A percentile compares a stretch with the other conserved stretches of the same genome.
phyloP scores from a whole-genome alignment of 2,888 invertebrate genomes.

The Machimus atricapillus region DNA sequence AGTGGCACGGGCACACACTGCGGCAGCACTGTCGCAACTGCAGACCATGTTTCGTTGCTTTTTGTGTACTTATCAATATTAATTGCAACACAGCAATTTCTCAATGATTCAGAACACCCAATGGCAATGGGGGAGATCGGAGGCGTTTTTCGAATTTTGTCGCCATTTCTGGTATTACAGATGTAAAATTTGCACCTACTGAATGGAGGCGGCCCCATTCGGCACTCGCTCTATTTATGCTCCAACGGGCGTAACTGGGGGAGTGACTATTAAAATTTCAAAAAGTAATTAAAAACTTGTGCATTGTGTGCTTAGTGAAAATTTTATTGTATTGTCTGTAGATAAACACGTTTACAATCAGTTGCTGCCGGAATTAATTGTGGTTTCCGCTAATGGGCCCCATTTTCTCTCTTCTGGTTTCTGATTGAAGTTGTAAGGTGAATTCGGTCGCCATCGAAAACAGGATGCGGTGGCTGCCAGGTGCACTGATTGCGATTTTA shows the following conservation, averaged over 20 bases:
- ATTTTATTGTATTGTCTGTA: conserved; percentile 1
- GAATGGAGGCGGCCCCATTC: not conserved
- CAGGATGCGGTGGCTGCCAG: not conserved
- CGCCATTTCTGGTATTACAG: not conserved
- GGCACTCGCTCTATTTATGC: not conserved
- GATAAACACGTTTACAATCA: conserved; percentile 5
- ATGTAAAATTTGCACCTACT: conserved; percentile 4
- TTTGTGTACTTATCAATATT: conserved; percentile 3
- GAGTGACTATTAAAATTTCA: not conserved
- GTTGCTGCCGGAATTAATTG: not conserved
- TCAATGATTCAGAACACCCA: not conserved
- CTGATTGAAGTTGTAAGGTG: not conserved
- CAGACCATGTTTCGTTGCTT: not conserved
- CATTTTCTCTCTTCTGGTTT: not conserved
- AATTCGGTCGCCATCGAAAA: not conserved
- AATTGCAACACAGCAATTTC: conserved; percentile 14
- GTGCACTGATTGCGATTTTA: not conserved
- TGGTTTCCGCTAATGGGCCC: not conserved
- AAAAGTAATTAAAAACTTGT: conserved; percentile 33
- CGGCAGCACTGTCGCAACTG: not conserved
- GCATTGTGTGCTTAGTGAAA: conserved; percentile 12
- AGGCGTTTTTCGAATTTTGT: not conserved
- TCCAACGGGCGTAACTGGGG: not conserved
- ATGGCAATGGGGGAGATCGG: not conserved
- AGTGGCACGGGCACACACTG: not conserved